A percentile compares a stretch with the other conserved stretches of the same genome.
Evolutionary conservation across 2,797 vertebrate species (phyloP).

Genomic region (Tangara arthus): DNA sequence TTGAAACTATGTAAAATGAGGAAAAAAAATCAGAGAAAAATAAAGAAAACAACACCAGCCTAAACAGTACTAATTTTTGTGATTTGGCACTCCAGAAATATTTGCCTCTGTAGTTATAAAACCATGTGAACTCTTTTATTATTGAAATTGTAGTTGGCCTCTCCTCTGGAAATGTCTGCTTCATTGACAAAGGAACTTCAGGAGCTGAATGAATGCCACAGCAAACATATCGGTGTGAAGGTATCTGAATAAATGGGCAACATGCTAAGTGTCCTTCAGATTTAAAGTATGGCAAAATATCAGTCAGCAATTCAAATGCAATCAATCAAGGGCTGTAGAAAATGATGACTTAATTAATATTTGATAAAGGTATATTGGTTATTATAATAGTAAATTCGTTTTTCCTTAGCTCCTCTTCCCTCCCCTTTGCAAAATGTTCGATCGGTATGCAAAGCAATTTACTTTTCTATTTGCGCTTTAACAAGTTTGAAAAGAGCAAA

Average conservation of each 20-base stretch:
- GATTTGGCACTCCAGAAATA: not conserved
- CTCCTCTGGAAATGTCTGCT: not conserved
- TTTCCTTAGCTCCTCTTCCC: not conserved
- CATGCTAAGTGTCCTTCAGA: not conserved
- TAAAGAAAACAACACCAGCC: not conserved
- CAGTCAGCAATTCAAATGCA: slow-evolving; percentile 6
- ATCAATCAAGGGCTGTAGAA: slow-evolving; percentile 10
- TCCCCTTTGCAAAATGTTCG: not conserved
- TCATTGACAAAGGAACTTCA: not conserved
- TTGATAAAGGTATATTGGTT: slow-evolving; percentile 37
- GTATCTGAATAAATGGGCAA: not conserved
- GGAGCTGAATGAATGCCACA: not conserved
- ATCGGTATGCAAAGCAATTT: not conserved
- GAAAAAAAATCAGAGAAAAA: not conserved
- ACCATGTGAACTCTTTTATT: not conserved
- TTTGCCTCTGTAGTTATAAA: not conserved
- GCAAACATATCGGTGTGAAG: not conserved
- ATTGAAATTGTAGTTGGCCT: not conserved
- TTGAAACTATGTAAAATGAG: not conserved
- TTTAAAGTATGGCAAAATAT: slow-evolving; percentile 1
- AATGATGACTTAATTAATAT: slow-evolving; percentile 50
- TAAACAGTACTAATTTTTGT: not conserved
- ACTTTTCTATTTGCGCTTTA: slow-evolving; percentile 21
- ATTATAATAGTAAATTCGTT: slow-evolving; percentile 23
- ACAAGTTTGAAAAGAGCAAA: slow-evolving; percentile 22